Evolutionary conservation across 2,797 vertebrate genomes (phyloP), one percentile per base, ranked within the genome.

Genomic region (Ispidina picta): DNA sequence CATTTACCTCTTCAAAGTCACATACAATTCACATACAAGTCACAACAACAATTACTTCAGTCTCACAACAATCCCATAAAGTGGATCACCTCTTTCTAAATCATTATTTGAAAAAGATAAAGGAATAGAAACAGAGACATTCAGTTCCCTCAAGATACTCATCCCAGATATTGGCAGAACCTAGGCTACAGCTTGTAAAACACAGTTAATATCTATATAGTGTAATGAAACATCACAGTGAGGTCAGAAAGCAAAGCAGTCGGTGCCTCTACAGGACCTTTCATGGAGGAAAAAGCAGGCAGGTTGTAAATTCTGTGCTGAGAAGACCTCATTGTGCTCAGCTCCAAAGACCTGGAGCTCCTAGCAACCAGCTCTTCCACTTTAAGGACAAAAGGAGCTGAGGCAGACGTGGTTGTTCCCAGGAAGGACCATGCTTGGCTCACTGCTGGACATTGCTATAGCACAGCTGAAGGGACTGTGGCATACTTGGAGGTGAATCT

Each of bases 1-100:
- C 29, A 51, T 81, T 89, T 92, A 54, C 64, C 31, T 84, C 60
- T 86, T 91, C 55, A 92, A 79, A 95, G 64, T 62, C 44, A 64
- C 43, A 51, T 43, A 51, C 12, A 73, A 49, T 49, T 49, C 48
- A 49, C 48, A 49, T 26, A 26, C 48, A 49, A 49, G 49, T 51
- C 25, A 51, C 49, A 83, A 14, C 15, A 89, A 68, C 64, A 88
- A 88, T 79, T 60, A 54, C 56, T 85, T 84, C 56, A 86, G 41
- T 68, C 28, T 63, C 41, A 66, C 39, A 66, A 83, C 4, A 41
- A 3, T 25, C 28, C 19, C 83, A 33, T 82, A 60, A 83, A 90
- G 63, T 69, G n/a, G 17, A 17, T 46, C 69, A 91, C 13, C 15
- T 44, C 41, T 65, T 90, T 78, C 72, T 81, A 10, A 43, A 35